Conservation (phyloP, 2,888 invertebrate species). For the Drosophila peninsularis region DNA sequence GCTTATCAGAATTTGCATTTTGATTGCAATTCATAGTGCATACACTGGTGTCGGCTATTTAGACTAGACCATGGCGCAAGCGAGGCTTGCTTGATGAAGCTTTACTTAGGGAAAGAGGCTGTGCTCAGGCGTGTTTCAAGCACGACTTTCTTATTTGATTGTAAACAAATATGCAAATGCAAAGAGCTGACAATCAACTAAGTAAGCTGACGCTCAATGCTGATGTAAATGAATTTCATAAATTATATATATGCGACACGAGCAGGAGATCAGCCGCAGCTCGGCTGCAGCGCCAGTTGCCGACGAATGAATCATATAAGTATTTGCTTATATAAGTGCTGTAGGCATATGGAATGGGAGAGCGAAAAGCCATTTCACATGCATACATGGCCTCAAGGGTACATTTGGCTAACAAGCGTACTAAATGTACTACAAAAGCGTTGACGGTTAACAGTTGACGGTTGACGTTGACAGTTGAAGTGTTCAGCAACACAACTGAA, state of each 20-base stretch:
- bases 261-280: constrained; percentile 22
- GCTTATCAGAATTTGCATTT: constrained; percentile 37
- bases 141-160: not conserved
- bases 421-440: constrained; percentile 71
- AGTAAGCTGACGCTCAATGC: not conserved
- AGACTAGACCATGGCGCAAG: not conserved
- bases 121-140: not conserved
- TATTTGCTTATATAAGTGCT: constrained; percentile 25
- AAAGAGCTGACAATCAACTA: constrained; percentile 31
- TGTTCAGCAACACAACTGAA: constrained; percentile 38
- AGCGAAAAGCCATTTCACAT: constrained; percentile 27
- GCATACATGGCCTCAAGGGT: constrained; percentile 64
- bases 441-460: constrained; percentile 20
- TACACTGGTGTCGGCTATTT: not conserved
- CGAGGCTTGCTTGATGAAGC: not conserved
- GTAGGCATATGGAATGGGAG: constrained; percentile 2
- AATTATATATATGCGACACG: constrained; percentile 27
- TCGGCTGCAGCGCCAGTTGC: not conserved
- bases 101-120: not conserved
- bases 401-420: constrained; percentile 75
- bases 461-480: constrained; percentile 49
- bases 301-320: not conserved
- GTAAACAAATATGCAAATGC: constrained; percentile 29
- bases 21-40: constrained; percentile 39
- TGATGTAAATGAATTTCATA: constrained; percentile 25